Evolutionary conservation across 1,140 invertebrate species (phyloP).

Genomic region (Bombus confusus): DNA sequence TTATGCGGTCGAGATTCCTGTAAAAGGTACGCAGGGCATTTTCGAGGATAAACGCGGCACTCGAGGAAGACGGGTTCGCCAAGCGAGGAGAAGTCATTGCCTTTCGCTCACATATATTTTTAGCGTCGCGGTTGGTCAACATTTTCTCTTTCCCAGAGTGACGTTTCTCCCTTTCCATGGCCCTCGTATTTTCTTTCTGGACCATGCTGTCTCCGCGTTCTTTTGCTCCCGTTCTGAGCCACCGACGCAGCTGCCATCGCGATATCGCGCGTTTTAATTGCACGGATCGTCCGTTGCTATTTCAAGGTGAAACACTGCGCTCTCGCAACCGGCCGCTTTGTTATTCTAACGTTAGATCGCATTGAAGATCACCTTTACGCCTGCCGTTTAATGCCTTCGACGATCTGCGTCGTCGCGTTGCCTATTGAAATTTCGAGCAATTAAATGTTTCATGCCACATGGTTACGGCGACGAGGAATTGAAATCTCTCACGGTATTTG

Average conservation of each 20-base stretch:
- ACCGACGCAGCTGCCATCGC: constrained; percentile 60
- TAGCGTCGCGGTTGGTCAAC: constrained; percentile 73
- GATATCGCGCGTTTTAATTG: constrained; percentile 66
- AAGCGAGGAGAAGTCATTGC: constrained; percentile 68
- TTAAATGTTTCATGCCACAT: not conserved
- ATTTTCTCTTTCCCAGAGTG: constrained; percentile 66
- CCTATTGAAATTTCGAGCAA: constrained; percentile 10
- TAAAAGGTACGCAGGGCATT: constrained; percentile 66
- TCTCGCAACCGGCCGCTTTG: not conserved
- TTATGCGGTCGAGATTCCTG: constrained; percentile 69
- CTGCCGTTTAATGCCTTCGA: not conserved
- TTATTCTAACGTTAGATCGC: constrained; percentile 19
- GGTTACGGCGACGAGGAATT: too few relatives aligned
- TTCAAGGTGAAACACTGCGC: constrained; percentile 55
- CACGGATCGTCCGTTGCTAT: constrained; percentile 62
- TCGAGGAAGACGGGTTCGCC: constrained; percentile 22
- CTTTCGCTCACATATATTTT: constrained; percentile 74
- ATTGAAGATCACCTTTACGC: not conserved
- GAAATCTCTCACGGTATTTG: not conserved
- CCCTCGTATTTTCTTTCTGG: constrained; percentile 40
- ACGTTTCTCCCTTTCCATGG: constrained; percentile 47
- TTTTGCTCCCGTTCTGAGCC: constrained; percentile 37
- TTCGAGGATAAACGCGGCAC: constrained; percentile 74
- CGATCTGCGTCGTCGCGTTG: not conserved
- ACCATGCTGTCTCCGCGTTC: constrained; percentile 42